phyloP scores from a whole-genome alignment of 2,113 vertebrate genomes.

The Hippocampus comes region DNA sequence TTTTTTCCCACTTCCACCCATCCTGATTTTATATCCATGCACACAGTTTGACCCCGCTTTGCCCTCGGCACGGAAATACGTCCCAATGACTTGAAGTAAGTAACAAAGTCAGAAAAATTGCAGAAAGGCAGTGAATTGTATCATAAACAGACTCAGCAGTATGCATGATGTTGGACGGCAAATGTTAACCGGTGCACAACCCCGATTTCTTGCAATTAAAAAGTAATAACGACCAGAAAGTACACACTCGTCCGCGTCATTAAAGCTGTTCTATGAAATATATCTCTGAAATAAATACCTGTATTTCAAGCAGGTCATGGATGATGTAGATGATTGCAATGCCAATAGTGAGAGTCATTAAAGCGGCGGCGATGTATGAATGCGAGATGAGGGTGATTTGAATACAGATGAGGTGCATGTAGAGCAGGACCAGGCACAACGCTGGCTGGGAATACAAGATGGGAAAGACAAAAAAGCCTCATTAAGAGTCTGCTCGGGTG shows the following conservation, averaged over 20 bases:
- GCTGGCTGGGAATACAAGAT: neutral
- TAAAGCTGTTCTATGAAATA: neutral
- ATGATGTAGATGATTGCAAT: slow-evolving; percentile 4
- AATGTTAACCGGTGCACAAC: neutral
- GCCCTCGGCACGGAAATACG: too few species aligned
- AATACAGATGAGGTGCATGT: slow-evolving; percentile 45
- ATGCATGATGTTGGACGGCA: neutral
- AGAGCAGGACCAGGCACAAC: slow-evolving; percentile 18
- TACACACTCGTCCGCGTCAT: neutral
- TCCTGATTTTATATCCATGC: too few species aligned
- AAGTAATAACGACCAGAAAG: slow-evolving; percentile 44
- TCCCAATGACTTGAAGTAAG: too few species aligned
- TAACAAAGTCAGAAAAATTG: too few species aligned
- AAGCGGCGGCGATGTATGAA: slow-evolving; percentile 6
- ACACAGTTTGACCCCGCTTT: too few species aligned
- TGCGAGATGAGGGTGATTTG: slow-evolving; percentile 20
- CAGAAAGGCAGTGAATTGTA: too few species aligned
- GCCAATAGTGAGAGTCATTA: slow-evolving; percentile 14
- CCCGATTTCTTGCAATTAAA: slow-evolving; percentile 43
- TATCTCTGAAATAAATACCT: neutral
- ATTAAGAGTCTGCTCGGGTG: slow-evolving; percentile 21
- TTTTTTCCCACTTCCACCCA: too few species aligned
- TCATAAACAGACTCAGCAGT: neutral
- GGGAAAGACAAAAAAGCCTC: slow-evolving; percentile 12
- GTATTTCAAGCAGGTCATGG: neutral